Percentiles rank a stretch among this genome's conserved stretches.
These are phyloP conservation scores for Drosophila villosipedis DNA, from an alignment of 2,888 invertebrate genomes.

Conservation along the genomic window DNA sequence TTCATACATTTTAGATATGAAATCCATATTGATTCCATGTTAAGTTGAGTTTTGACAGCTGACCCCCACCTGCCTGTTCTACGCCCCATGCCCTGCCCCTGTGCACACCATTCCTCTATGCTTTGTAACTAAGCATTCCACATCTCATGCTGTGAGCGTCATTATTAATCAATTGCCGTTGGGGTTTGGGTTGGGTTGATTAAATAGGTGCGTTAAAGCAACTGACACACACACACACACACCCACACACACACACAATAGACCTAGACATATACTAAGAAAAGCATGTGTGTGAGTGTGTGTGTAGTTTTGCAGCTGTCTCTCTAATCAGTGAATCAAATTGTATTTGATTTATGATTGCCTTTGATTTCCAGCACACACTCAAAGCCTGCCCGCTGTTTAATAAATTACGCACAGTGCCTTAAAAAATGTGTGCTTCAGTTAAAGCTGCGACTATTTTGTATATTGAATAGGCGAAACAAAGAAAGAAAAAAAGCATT, in stretches of 20 bases:
- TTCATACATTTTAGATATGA: neutral
- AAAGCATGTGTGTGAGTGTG: neutral
- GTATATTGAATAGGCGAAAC: neutral
- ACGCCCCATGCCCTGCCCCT: neutral
- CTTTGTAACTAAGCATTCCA: constrained; percentile 46
- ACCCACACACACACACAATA: constrained; percentile 1
- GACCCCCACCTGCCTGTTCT: neutral
- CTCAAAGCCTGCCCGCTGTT: constrained; percentile 42
- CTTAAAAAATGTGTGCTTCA: constrained; percentile 34
- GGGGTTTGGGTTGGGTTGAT: constrained; percentile 51
- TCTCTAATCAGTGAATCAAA: constrained; percentile 74
- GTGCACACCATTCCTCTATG: neutral
- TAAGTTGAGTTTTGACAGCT: neutral
- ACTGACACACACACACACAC: constrained; percentile 21
- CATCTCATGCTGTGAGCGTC: constrained; percentile 56
- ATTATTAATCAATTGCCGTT: constrained; percentile 70
- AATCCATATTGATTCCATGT: neutral
- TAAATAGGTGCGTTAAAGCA: constrained; percentile 69
- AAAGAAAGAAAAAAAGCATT: too few relatives aligned
- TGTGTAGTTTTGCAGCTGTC: constrained; percentile 25
- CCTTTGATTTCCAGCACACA: constrained; percentile 54
- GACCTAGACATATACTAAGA: neutral
- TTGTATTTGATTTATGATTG: constrained; percentile 71
- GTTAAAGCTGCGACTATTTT: neutral
- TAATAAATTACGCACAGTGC: constrained; percentile 59